Evolutionary conservation across 1,140 invertebrate species (phyloP).

Genomic region (Rhopalosiphum padi): DNA sequence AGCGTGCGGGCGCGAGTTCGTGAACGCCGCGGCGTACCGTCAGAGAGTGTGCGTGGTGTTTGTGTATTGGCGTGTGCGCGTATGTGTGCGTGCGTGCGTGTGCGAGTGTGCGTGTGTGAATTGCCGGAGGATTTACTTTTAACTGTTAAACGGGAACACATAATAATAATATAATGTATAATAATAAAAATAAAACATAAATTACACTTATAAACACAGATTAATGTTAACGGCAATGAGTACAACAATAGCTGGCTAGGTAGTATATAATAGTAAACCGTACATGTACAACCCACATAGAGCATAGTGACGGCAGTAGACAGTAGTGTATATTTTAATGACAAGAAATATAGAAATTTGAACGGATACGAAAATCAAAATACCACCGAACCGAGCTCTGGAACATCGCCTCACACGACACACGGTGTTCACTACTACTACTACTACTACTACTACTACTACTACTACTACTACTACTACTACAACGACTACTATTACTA

Average conservation of each 20-base stretch:
- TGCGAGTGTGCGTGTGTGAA: constrained; percentile 10
- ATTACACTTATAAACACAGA: background rate
- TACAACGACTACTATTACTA: background rate
- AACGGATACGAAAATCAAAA: background rate
- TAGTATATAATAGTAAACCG: background rate
- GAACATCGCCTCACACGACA: background rate
- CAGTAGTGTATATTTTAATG: background rate
- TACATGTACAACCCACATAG: background rate
- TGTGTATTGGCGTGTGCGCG: background rate
- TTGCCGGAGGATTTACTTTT: background rate
- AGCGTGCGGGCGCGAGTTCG: background rate
- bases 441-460: background rate
- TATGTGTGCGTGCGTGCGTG: background rate
- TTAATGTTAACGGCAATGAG: background rate
- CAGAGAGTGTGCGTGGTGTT: background rate
- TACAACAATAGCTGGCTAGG: background rate
- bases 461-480: background rate
- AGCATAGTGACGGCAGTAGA: background rate
- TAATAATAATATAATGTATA: background rate
- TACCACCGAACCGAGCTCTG: background rate
- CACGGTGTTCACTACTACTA: background rate
- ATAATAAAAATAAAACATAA: constrained; percentile 1
- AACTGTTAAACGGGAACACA: background rate
- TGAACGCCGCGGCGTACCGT: background rate
- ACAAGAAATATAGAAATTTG: background rate